Conservation (phyloP, 2,888 invertebrate species). For the Troilus luridus region DNA sequence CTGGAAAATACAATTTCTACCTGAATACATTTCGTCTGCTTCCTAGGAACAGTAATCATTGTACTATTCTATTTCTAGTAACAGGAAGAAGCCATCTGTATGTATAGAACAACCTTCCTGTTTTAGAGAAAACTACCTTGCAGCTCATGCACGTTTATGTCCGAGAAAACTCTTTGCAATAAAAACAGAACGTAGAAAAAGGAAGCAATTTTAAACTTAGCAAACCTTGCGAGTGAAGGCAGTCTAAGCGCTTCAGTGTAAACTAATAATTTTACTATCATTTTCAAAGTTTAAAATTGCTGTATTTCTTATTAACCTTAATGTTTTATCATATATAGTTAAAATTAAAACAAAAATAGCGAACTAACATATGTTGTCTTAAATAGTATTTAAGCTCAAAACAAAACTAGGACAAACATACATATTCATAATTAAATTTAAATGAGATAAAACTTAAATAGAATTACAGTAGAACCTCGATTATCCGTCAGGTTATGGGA, state of each 20-base stretch:
- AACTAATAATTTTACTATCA: background rate
- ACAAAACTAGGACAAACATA: too few relatives aligned
- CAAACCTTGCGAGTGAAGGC: background rate
- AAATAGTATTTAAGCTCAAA: too few relatives aligned
- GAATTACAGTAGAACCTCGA: too few relatives aligned
- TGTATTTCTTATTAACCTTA: too few relatives aligned
- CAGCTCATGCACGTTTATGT: background rate
- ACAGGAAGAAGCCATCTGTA: background rate
- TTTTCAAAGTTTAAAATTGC: background rate
- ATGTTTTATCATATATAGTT: too few relatives aligned
- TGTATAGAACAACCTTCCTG: constrained; percentile 2
- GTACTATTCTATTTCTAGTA: background rate
- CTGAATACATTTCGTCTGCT: background rate
- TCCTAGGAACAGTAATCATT: background rate
- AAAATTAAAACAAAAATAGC: too few relatives aligned
- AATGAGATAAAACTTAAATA: too few relatives aligned
- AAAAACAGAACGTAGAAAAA: background rate
- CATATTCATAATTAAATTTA: too few relatives aligned
- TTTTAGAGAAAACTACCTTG: constrained; percentile 24
- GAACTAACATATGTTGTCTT: too few relatives aligned
- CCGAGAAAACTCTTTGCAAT: background rate
- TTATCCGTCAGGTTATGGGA: too few relatives aligned
- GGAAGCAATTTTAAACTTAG: constrained; percentile 18
- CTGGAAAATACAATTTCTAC: background rate
- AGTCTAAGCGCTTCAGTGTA: background rate